A percentile compares a stretch with the other conserved stretches of the same genome.
Conservation (phyloP, 1,140 invertebrate species). For the Sycophaga agraensis region DNA sequence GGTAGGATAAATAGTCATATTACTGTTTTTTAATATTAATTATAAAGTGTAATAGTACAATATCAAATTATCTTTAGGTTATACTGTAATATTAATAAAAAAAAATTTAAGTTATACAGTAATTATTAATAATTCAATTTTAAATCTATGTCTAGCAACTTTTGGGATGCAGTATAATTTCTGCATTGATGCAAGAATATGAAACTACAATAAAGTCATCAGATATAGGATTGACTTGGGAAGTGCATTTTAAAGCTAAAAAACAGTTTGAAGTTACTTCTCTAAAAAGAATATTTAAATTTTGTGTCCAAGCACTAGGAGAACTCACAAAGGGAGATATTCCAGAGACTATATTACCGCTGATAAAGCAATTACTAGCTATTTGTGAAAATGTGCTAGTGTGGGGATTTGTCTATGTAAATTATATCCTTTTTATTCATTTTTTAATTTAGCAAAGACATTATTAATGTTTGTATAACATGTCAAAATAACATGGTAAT, state of each 20-base stretch:
- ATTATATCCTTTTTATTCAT: conserved; percentile 64
- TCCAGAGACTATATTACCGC: conserved; percentile 56
- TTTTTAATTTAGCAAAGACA: not conserved
- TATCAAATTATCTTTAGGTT: too few species aligned
- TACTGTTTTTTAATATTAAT: too few species aligned
- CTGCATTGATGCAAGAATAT: conserved; percentile 84
- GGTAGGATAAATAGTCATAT: conserved; percentile 42
- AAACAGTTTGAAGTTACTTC: conserved; percentile 80
- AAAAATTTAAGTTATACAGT: too few species aligned
- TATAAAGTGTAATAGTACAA: too few species aligned
- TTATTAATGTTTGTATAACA: not conserved
- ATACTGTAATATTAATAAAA: too few species aligned
- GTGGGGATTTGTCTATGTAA: conserved; percentile 72
- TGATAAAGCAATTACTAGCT: conserved; percentile 69
- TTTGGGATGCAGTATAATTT: conserved; percentile 79
- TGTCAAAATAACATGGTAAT: not conserved
- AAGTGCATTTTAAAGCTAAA: conserved; percentile 82
- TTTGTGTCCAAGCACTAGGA: conserved; percentile 62
- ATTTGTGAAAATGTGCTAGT: conserved; percentile 74
- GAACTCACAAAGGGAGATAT: conserved; percentile 63
- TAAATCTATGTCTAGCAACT: conserved; percentile 59
- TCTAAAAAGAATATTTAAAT: conserved; percentile 78
- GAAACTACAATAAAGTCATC: conserved; percentile 80
- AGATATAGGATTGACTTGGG: conserved; percentile 83
- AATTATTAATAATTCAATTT: not conserved